Conservation (phyloP, 2,113 vertebrate species). For the Fukomys damarensis region DNA sequence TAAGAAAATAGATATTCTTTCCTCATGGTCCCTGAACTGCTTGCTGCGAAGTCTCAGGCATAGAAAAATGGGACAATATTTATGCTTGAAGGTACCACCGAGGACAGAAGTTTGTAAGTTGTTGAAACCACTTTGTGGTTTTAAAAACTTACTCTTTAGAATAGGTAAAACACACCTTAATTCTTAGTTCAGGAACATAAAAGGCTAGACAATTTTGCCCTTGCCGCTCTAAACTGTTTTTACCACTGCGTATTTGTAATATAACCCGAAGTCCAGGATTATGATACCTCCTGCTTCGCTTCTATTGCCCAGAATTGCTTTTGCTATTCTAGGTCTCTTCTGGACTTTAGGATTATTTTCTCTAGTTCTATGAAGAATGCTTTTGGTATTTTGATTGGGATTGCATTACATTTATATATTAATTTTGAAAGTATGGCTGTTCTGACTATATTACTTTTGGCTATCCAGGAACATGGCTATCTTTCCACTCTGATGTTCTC, state of each 20-base stretch:
- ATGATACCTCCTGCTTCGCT: background rate
- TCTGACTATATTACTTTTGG: background rate
- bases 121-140: background rate
- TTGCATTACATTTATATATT: background rate
- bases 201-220: background rate
- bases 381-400: background rate
- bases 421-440: background rate
- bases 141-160: constrained; percentile 22
- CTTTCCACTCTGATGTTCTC: background rate
- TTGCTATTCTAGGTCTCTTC: background rate
- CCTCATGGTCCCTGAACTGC: background rate
- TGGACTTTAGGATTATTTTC: background rate
- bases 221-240: background rate
- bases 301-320: background rate
- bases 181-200: background rate
- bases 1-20: no score
- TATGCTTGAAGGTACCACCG: background rate
- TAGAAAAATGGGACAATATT: background rate
- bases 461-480: background rate
- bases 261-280: background rate
- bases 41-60: background rate
- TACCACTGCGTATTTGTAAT: background rate
- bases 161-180: background rate
- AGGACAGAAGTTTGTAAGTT: background rate
- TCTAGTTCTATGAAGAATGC: background rate